Base-by-base conservation (phyloP, 2,113 vertebrate species). In the Urocolius indicus region DNA sequence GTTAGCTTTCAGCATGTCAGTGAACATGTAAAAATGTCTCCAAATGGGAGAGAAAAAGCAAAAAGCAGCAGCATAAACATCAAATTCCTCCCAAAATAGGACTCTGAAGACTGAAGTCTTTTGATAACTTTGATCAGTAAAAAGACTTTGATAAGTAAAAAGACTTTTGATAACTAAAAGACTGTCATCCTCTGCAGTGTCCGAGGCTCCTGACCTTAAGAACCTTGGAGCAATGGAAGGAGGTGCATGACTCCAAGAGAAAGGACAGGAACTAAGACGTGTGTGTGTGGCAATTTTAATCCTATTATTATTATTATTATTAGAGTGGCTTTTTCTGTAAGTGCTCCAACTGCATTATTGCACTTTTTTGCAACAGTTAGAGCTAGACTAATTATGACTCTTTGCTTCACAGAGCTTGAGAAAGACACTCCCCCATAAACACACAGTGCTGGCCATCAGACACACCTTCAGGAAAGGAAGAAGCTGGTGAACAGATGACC, bases 371-470 rank as follows among this genome's bases (percentile, higher is more conserved):
- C 36, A 74, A 41, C 16, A n/a, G 41, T n/a, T 68, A 74, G 8
- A 11, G 14, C 36, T 57, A 34, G n/a, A 32, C 36, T 58, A 34
- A 46, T 23, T 27, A 19, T 34, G 24, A 67, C 51, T 41, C 43
- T 69, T 51, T 49, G 46, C 9, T 21, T 67, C 8, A 30, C 32
- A 52, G 57, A 75, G 29, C 32, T 20, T 41, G 32, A 68, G 36
- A 34, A 69, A 32, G 51, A 23, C 1, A 1, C 38, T 58, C 27
- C 32, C 30, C 36, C 2, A 9, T 4, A 10, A 1, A 5, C 4
- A 29, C 32, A 34, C 36, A 10, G 61, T 8, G 21, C 43, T 45
- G 43, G 32, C 32, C 19, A 5, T 12, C 34, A 43, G 10, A 54
- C 15, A 10, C 5, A 2, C 43, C 10, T 30, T 19, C 13, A 84